Base-by-base conservation (phyloP, 2,888 invertebrate species). In the Andrena praecox region DNA sequence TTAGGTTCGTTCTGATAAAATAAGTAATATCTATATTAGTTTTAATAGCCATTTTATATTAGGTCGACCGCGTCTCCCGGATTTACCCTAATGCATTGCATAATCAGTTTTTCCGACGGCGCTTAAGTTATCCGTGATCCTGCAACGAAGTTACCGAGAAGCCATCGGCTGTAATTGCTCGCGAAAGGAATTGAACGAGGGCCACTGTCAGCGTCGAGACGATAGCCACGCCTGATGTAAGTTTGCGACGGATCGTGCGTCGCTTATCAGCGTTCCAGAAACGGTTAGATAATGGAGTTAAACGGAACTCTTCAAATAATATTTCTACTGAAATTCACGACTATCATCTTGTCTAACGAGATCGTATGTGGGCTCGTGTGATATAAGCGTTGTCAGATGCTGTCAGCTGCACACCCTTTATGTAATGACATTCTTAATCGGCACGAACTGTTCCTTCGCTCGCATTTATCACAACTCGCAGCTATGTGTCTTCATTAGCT, bases 261-360 rank as follows among this genome's bases (percentile, higher is more conserved):
- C 48, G 64, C 52, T 64, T 72, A 54, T 72, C 72, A 16, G 33
- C n/a, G 12, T 8, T 63, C 8, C 27, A 12, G 27, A 29, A 73
- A 54, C 16, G 35, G 27, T 7, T 31, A 60, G 50, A 35, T 63
- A 72, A 63, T 67, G 31, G 0, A 24, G 24, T 62, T 52, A 60
- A 60, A 24, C 31, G 8, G 31, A 42, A 29, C 8, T 20, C 29
- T 60, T 31, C 29, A 50, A 20, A 7, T 7, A 31, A 24, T 56
- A 27, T 48, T 71, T 48, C 16, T 3, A 8, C 8, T 60, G 27
- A 71, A 42, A 20, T 60, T 71, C 16, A 48, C 27, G 5, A 8
- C n/a, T 27, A 16, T 31, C 35, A 48, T 29, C 27, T 24, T 12
- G 8, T 48, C 20, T 5, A 20, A 50, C 20, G 12, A 10, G 29